These are phyloP conservation scores for Cavia aperea DNA, from an alignment of 2,113 vertebrate genomes.

Conservation along the genomic window DNA sequence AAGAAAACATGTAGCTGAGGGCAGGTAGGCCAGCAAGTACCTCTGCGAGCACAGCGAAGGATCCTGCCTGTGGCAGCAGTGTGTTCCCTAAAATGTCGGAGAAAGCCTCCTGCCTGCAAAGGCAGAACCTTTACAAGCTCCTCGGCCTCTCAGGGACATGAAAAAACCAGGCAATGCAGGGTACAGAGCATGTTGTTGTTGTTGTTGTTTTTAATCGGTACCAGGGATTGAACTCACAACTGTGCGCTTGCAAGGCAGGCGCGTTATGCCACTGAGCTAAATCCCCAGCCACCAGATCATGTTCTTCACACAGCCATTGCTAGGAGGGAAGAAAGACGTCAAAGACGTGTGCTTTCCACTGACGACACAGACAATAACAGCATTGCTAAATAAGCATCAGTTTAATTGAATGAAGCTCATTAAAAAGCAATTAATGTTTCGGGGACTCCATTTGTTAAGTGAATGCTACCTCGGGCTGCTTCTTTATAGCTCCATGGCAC, in stretches of 20 bases:
- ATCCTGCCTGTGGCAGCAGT: not conserved
- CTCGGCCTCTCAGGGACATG: not conserved
- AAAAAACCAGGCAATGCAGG: not conserved
- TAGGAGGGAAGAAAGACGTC: not conserved
- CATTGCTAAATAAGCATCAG: constrained; percentile 25
- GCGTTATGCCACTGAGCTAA: too few relatives aligned
- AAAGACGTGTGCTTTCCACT: constrained; percentile 38
- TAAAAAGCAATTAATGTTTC: constrained; percentile 44
- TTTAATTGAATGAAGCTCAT: constrained; percentile 37
- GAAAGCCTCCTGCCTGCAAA: not conserved
- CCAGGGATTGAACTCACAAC: too few relatives aligned
- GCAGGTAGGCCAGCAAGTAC: too few relatives aligned
- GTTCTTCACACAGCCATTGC: not conserved
- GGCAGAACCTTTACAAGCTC: not conserved
- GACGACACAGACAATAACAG: not conserved
- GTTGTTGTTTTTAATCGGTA: too few relatives aligned
- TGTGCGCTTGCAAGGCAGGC: too few relatives aligned
- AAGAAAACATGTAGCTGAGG: not conserved
- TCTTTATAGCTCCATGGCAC: not conserved
- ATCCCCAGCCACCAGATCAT: too few relatives aligned
- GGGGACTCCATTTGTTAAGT: constrained; percentile 37
- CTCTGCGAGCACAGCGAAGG: too few relatives aligned
- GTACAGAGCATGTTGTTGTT: not conserved
- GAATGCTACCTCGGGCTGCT: not conserved
- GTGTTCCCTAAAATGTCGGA: not conserved